Evolutionary conservation across 2,797 vertebrate species (phyloP).

Genomic region (Gymnopithys bicolor): DNA sequence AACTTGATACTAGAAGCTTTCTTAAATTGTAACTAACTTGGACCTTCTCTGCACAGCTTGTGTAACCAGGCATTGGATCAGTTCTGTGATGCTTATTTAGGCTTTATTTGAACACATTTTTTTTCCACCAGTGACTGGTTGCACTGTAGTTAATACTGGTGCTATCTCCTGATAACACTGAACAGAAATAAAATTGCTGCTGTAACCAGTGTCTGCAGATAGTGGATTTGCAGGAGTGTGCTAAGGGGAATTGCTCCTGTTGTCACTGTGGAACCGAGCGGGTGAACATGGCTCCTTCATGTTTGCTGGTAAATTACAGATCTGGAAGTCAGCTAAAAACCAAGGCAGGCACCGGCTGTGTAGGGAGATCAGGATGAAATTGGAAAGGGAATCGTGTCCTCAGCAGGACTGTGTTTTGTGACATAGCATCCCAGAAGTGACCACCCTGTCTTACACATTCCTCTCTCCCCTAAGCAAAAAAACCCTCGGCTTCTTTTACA

Average conservation of each 20-base stretch:
- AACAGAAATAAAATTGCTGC: neutral
- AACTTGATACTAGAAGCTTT: neutral
- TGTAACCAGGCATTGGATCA: neutral
- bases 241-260: neutral
- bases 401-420: neutral
- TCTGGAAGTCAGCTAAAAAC: neutral
- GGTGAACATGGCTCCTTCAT: neutral
- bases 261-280: neutral
- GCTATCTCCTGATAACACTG: neutral
- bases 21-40: neutral
- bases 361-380: neutral
- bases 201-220: neutral
- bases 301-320: neutral
- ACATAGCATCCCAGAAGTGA: neutral
- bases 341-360: neutral
- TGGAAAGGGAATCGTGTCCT: neutral
- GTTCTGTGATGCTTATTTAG: neutral
- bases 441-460: neutral
- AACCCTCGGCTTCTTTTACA: neutral
- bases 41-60: neutral
- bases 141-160: neutral
- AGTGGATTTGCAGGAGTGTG: neutral
- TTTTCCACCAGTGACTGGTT: neutral
- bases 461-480: neutral
- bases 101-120: neutral